These are phyloP conservation scores for Bombus vancouverensis DNA, from an alignment of 1,140 invertebrate species.

Conservation along the genomic window DNA sequence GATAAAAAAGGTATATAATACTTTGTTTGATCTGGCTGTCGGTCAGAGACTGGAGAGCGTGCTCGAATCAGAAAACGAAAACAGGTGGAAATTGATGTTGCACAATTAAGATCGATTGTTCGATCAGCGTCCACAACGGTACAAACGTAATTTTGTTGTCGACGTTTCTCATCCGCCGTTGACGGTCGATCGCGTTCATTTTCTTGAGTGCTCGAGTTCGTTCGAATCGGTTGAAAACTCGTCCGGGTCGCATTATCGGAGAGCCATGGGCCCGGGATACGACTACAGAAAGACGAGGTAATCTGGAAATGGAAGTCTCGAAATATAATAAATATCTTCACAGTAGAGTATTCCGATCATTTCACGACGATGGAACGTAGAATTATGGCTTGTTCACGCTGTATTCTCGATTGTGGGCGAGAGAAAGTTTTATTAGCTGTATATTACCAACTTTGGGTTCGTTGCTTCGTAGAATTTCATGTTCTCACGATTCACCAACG, in stretches of 20 bases:
- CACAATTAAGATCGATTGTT: constrained; percentile 39
- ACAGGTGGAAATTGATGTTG: constrained; percentile 39
- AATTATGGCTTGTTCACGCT: neutral
- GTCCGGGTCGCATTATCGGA: constrained; percentile 24
- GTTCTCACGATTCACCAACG: neutral
- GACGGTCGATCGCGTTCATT: constrained; percentile 46
- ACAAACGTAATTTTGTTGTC: constrained; percentile 33
- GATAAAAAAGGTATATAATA: neutral
- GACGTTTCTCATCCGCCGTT: neutral
- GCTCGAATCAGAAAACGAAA: neutral
- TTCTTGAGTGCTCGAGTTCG: constrained; percentile 38
- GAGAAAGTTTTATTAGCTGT: neutral
- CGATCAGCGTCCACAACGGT: neutral
- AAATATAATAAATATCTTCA: constrained; percentile 38
- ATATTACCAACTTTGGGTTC: neutral
- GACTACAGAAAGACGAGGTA: neutral
- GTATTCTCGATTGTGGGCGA: neutral
- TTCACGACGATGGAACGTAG: neutral
- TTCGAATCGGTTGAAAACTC: constrained; percentile 29
- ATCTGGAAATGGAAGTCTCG: constrained; percentile 32
- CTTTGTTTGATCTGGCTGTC: neutral
- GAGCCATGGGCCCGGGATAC: neutral
- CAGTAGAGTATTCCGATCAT: neutral
- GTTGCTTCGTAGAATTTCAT: too few species aligned
- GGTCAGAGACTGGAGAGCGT: neutral